Evolutionary conservation across 2,113 vertebrate genomes (phyloP).

Genomic region (Argyrosomus japonicus): DNA sequence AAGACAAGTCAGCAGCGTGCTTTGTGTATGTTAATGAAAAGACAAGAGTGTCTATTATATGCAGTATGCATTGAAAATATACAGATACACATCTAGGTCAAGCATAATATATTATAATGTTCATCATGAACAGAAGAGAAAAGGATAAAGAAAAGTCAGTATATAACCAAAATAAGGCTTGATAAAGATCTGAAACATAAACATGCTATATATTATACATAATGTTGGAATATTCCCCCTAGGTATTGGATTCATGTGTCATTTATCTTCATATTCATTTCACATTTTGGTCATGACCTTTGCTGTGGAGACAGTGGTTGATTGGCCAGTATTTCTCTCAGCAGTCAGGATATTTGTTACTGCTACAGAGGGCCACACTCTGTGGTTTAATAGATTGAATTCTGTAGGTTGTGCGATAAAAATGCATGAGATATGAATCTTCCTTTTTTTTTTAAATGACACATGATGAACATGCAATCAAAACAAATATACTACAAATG

Average conservation of each 20-base stretch:
- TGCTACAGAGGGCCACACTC: slow-evolving; percentile 49
- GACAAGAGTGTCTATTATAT: slow-evolving; percentile 30
- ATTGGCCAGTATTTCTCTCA: slow-evolving; percentile 72
- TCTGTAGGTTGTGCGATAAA: slow-evolving; percentile 55
- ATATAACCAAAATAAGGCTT: slow-evolving; percentile 24
- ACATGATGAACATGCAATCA: slow-evolving; percentile 37
- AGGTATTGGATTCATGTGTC: slow-evolving; percentile 63
- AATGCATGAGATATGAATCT: slow-evolving; percentile 68
- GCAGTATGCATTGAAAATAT: slow-evolving; percentile 13
- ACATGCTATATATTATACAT: slow-evolving; percentile 61
- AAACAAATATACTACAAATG: slow-evolving; percentile 28
- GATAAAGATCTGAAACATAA: slow-evolving; percentile 69
- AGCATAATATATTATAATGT: slow-evolving; percentile 28
- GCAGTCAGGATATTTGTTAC: slow-evolving; percentile 73
- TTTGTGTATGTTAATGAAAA: slow-evolving; percentile 31
- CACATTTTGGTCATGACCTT: slow-evolving; percentile 82
- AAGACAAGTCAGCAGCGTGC: slow-evolving; percentile 15
- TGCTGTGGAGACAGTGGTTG: slow-evolving; percentile 75
- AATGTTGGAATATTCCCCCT: slow-evolving; percentile 49
- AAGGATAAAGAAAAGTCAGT: slow-evolving; percentile 38
- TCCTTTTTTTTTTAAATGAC: slow-evolving; percentile 34
- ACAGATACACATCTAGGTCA: slow-evolving; percentile 53
- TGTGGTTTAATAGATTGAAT: slow-evolving; percentile 59
- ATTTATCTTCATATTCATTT: slow-evolving; percentile 81
- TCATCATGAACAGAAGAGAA: slow-evolving; percentile 43